Base-by-base conservation (phyloP, 1,140 invertebrate species). In the Lineus longissimus region DNA sequence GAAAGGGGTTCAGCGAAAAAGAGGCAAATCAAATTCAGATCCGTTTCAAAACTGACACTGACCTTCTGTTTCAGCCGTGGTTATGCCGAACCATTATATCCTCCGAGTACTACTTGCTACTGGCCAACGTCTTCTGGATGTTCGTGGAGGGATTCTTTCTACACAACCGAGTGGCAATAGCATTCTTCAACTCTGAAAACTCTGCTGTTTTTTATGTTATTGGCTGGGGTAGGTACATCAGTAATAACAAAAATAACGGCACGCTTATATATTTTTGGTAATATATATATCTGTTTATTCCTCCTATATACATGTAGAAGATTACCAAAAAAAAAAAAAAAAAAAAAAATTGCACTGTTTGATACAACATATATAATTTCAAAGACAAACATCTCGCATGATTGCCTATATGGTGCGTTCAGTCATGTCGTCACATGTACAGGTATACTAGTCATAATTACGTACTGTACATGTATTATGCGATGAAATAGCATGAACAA, bases 71-170 rank as follows among this genome's bases (percentile, higher is more conserved):
- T 76, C 80, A 85, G 81, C 83, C 81, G 41, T 90, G 88, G 88
- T 77, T 86, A 15, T 92, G 91, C 79, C 91, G 91, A 76, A 70
- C 85, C 7, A 81, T 91, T 55, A 88, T 85, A 19, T 85, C 85
- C 33, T 66, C 90, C 15, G 87, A 86, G 82, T 86, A 90, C 70
- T 93, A 91, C 75, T 87, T 87, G 70, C 85, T 89, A 31, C 78
- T 91, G 58, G 88, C 89, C 1, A 93, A 91, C 77, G 91, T 91
- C 70, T 87, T 86, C 15, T 91, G 91, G 88, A 88, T 92, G 69
- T 80, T 92, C 22, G 91, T 92, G 86, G 91, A 92, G 78, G 90
- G 90, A 0, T 82, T 91, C 2, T 93, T 91, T 77, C 82, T 93
- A 7, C 89, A 91, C 76, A 91, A 77, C 62, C 68, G 76, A 23